Base-by-base conservation (phyloP, 2,888 invertebrate species). In the Eilema sororculum region DNA sequence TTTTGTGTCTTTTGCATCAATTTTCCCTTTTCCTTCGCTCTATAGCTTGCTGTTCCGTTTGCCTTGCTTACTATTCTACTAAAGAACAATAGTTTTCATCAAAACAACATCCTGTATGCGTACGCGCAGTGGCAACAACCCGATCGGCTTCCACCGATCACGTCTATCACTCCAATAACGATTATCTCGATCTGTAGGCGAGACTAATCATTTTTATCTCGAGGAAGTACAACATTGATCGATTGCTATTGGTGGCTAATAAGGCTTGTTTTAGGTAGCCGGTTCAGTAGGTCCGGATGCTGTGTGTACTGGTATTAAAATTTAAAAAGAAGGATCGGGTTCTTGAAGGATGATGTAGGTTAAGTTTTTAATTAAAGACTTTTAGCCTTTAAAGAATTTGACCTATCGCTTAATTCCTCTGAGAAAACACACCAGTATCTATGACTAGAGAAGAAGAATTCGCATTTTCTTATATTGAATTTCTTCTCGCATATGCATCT, bases 121-220 rank as follows among this genome's bases (percentile, higher is more conserved):
- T 25, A 84, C 81, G 75, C 86, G 76, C 86, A 84, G 87, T 87
- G 89, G 87, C 88, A 77, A 81, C 78, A 79, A 82, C 75, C 81
- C 81, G 84, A 89, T 88, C 88, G 81, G 81, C 81, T 85, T 83
- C 78, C 75, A 86, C 86, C 89, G 87, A 91, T 90, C 88, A 80
- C 78, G 77, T 82, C 84, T 89, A 88, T 87, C 84, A 84, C 84
- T 75, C 78, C 79, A 81, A 82, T 82, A 83, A 73, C 75, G 85
- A 89, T 88, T 89, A 90, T 91, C 92, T 91, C 86, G 87, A 90
- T 89, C 86, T 84, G 82, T 84, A 86, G 87, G 84, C 84, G 86
- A 84, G 84, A 84, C 87, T 90, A 90, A 91, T 91, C 89, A 90
- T 88, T 89, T 86, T 90, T 89, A 90, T 90, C 90, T 76, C 66